These are phyloP conservation scores for Chiroxiphia lanceolata DNA, from an alignment of 2,797 vertebrate species.

Conservation along the genomic window DNA sequence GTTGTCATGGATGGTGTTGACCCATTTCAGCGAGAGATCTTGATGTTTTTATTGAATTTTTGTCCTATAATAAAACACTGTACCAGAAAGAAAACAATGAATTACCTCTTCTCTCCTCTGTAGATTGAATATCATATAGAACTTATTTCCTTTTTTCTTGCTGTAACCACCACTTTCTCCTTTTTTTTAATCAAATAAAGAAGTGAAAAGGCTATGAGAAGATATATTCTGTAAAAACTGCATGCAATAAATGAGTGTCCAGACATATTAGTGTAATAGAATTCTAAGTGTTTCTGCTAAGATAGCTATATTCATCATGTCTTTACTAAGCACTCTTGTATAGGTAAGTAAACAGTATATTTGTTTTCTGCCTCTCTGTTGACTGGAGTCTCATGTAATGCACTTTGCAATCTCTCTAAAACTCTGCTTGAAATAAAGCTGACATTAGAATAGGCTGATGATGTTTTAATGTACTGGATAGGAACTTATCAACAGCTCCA, in stretches of 20 bases:
- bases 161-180: neutral
- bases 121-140: neutral
- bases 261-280: neutral
- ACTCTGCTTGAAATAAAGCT: neutral
- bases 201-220: neutral
- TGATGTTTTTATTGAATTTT: neutral
- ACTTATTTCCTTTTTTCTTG: neutral
- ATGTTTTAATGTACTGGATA: neutral
- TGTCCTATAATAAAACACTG: neutral
- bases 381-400: neutral
- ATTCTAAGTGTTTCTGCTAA: neutral
- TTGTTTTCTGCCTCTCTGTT: constrained; percentile 19
- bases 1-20: neutral
- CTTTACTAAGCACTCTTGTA: neutral
- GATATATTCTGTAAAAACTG: neutral
- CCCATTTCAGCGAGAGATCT: neutral
- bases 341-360: constrained; percentile 2
- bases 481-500: neutral
- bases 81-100: neutral
- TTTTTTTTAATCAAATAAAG: neutral
- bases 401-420: neutral
- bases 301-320: neutral
- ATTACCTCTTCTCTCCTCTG: neutral
- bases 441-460: neutral
- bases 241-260: constrained; percentile 9